These are phyloP conservation scores for Vannuccia rotundouncinata DNA, from an alignment of 2,888 invertebrate species.

Conservation along the genomic window DNA sequence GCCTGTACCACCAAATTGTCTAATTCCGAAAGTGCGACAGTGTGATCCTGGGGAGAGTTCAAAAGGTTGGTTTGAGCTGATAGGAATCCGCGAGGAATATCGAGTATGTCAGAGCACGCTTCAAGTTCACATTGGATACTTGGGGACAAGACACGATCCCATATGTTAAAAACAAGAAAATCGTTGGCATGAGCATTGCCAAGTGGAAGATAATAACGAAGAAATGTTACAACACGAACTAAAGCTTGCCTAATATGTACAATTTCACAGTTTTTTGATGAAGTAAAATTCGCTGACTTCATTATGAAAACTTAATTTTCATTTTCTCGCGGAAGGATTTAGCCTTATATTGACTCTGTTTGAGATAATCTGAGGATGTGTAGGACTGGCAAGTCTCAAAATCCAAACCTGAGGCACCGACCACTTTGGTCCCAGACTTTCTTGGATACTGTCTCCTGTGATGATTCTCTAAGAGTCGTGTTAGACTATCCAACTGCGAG, in stretches of 20 bases:
- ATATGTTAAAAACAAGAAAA: constrained; percentile 46
- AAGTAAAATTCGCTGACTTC: too few relatives aligned
- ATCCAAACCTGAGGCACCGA: neutral
- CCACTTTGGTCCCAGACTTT: neutral
- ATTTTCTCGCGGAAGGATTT: neutral
- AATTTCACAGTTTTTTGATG: too few relatives aligned
- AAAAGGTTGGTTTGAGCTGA: neutral
- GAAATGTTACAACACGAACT: constrained; percentile 41
- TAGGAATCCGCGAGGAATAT: neutral
- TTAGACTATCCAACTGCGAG: neutral
- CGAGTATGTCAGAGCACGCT: neutral
- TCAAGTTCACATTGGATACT: neutral
- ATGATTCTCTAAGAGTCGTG: neutral
- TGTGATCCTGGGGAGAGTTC: constrained; percentile 33
- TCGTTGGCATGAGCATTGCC: constrained; percentile 49
- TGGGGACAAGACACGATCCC: constrained; percentile 44
- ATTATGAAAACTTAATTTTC: neutral
- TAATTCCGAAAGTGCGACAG: constrained; percentile 42
- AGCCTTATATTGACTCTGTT: neutral
- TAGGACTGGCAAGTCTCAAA: neutral
- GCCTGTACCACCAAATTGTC: neutral
- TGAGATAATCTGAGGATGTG: neutral
- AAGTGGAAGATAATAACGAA: constrained; percentile 45
- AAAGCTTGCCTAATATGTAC: too few relatives aligned
- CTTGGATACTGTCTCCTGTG: neutral